Evolutionary conservation across 2,888 invertebrate species (phyloP).

Genomic region (Oegoconia quadripuncta): DNA sequence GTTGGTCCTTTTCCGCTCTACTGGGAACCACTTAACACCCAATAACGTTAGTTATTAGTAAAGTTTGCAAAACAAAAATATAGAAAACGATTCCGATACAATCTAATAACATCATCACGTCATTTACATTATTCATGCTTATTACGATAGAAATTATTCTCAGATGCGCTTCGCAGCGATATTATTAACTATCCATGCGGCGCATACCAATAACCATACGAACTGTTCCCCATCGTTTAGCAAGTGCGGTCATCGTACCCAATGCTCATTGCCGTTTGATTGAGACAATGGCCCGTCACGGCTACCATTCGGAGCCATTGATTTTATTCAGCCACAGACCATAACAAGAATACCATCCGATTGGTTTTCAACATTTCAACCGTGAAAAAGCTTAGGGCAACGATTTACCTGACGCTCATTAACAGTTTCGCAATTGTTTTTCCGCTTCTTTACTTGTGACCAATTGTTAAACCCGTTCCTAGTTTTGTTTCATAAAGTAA

Average conservation of each 20-base stretch:
- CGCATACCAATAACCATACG: slow-evolving; percentile 45
- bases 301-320: slow-evolving; percentile 17
- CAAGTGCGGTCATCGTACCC: slow-evolving; percentile 68
- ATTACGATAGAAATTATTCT: slow-evolving; percentile 24
- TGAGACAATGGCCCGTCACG: slow-evolving; percentile 60
- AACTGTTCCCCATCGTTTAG: slow-evolving; percentile 65
- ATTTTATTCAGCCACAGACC: slow-evolving; percentile 42
- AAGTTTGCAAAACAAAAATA: no score
- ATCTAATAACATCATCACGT: no score
- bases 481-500: slow-evolving; percentile 28
- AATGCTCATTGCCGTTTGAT: slow-evolving; percentile 68
- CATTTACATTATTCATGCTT: no score
- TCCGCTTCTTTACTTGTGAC: slow-evolving; percentile 59
- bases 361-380: slow-evolving; percentile 47
- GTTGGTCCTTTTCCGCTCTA: no score
- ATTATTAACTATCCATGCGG: slow-evolving; percentile 31
- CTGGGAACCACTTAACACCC: no score
- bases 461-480: slow-evolving; percentile 40
- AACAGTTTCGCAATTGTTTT: slow-evolving; percentile 71
- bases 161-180: slow-evolving; percentile 29
- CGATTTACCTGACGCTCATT: slow-evolving; percentile 53
- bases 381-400: slow-evolving; percentile 51
- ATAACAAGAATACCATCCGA: slow-evolving; percentile 50
- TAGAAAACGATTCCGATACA: no score
- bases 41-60: no score